Evolutionary conservation across 2,888 invertebrate species (phyloP).

Genomic region (Drosophila anomelani): DNA sequence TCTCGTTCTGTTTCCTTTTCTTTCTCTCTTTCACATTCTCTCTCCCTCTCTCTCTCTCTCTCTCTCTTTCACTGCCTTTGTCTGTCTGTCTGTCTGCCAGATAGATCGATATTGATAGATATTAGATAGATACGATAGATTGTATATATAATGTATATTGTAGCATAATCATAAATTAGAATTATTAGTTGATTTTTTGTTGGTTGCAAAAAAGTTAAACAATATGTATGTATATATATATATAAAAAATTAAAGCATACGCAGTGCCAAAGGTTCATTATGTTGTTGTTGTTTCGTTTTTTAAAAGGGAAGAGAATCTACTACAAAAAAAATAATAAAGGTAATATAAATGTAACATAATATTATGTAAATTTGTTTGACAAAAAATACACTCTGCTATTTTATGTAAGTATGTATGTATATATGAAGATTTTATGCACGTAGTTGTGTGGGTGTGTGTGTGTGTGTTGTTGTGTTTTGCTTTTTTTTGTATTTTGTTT

Average conservation of each 20-base stretch:
- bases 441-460: slow-evolving; percentile 25
- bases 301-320: slow-evolving; percentile 35
- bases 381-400: slow-evolving; percentile 72
- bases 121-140: slow-evolving; percentile 36
- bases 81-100: slow-evolving; percentile 32
- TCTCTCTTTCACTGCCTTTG: slow-evolving; percentile 6
- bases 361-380: slow-evolving; percentile 73
- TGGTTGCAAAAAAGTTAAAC: slow-evolving; percentile 42
- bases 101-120: slow-evolving; percentile 38
- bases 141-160: slow-evolving; percentile 52
- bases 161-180: slow-evolving; percentile 60
- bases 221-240: slow-evolving; percentile 34
- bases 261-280: slow-evolving; percentile 41
- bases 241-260: slow-evolving; percentile 48
- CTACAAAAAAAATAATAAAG: slow-evolving; percentile 40
- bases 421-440: slow-evolving; percentile 35
- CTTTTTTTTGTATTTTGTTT: slow-evolving; percentile 9
- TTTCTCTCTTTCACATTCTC: slow-evolving; percentile 4
- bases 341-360: slow-evolving; percentile 44
- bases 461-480: slow-evolving; percentile 6
- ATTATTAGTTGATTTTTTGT: slow-evolving; percentile 43
- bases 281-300: slow-evolving; percentile 21
- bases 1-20: slow-evolving; percentile 20
- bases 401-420: slow-evolving; percentile 44
- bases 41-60: slow-evolving; percentile 18